A percentile compares a stretch with the other conserved stretches of the same genome.
phyloP scores from a whole-genome alignment of 2,797 vertebrate species.

The Cossypha dichroa region DNA sequence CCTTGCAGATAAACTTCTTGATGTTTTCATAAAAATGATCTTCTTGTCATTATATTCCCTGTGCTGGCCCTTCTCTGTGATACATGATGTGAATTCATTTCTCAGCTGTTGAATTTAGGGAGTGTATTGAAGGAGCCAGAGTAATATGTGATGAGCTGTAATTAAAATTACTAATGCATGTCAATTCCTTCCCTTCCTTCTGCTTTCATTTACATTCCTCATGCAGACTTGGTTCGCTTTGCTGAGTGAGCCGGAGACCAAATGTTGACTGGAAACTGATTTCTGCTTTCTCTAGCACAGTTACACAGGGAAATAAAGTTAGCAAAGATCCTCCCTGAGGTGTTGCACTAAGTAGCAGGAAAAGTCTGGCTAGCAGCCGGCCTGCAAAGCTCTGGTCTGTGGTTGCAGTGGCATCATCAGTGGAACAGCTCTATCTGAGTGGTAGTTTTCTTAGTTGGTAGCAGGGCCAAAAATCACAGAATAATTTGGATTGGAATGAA shows the following conservation, averaged over 20 bases:
- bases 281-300: background rate
- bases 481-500: background rate
- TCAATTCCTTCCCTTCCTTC: background rate
- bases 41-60: background rate
- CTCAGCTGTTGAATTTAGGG: background rate
- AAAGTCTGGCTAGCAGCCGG: background rate
- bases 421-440: background rate
- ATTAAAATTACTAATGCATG: slow-evolving; percentile 22
- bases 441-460: background rate
- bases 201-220: background rate
- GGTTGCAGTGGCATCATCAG: background rate
- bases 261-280: background rate
- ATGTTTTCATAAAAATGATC: background rate
- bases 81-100: background rate
- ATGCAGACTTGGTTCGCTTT: background rate
- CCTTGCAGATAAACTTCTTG: background rate
- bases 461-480: background rate
- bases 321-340: background rate
- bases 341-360: background rate
- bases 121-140: background rate
- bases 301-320: background rate
- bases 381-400: background rate
- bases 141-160: background rate
- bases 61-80: background rate
- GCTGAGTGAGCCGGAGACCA: background rate